Evolutionary conservation across 2,113 vertebrate species (phyloP).

Genomic region (Gymnobelideus leadbeateri): DNA sequence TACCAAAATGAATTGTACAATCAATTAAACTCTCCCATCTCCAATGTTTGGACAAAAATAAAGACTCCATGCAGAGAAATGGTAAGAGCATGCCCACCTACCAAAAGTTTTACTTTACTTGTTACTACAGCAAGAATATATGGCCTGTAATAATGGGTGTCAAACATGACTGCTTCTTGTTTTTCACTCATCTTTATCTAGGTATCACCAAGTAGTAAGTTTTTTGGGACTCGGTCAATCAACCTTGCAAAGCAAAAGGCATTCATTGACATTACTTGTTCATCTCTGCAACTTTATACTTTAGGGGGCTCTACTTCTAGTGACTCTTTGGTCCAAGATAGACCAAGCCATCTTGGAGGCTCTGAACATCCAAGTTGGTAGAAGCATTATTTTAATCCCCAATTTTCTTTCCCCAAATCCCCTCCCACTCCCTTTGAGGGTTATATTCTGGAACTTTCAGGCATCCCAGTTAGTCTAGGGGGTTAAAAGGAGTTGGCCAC

Average conservation of each 20-base stretch:
- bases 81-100: not conserved
- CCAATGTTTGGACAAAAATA: not conserved
- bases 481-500: not conserved
- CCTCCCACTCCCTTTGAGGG: not conserved
- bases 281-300: not conserved
- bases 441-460: not conserved
- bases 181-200: not conserved
- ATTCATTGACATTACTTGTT: not conserved
- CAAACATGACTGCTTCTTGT: not conserved
- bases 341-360: not conserved
- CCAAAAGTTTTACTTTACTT: not conserved
- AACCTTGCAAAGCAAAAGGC: not conserved
- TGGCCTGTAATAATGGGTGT: not conserved
- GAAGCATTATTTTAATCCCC: not conserved
- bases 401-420: not conserved
- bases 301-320: not conserved
- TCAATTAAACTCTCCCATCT: not conserved
- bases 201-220: not conserved
- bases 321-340: not conserved
- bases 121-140: not conserved
- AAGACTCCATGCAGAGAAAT: not conserved
- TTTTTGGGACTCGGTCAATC: not conserved
- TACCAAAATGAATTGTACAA: not conserved
- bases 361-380: not conserved
- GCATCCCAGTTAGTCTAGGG: not conserved